Evolutionary conservation across 1,140 invertebrate species (phyloP), one percentile per base, ranked within the genome.

Genomic region (Venturia canescens): DNA sequence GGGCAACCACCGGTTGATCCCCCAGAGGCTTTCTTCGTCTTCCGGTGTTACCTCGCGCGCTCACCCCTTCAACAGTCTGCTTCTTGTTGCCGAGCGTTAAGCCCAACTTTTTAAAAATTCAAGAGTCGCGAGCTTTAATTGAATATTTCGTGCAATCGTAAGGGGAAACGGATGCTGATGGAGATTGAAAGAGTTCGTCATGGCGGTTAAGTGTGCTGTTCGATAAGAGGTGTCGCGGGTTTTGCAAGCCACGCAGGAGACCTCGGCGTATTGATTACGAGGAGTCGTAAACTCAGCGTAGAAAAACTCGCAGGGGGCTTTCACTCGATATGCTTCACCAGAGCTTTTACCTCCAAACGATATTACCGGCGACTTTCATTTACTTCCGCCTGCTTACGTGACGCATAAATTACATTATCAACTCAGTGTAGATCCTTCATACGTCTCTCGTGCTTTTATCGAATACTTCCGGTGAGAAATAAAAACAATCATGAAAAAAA

Each of bases 1-100:
- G 74, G 74, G 74, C 74, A 63, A 63, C 74, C 74, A 76, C 74
- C 74, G 74, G 74, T 76, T 76, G 74, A 53, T 76, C 31, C 74
- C 74, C 74, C 21, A 23, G 74, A 57, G 74, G 53, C 57, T 23
- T 76, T 5, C 74, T 57, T 31, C 7, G 18, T 60, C 57, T 75
- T 53, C 29, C 72, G 48, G 50, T 60, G 11, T 60, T 13, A 16
- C 72, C 18, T 26, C 57, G 16, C 4, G n/a, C 50, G 16, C 4
- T 2, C 50, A 63, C 21, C 57, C 71, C 21, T 18, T 11, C 48
- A n/a, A 3, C 21, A 23, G 1, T 53, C 57, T 23, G 18, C 15
- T 16, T 13, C 48, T 57, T 23, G 50, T 1, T 57, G n/a, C n/a
- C n/a, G n/a, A n/a, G n/a, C 48, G 11, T 26, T 72, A 38, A 6